These are phyloP conservation scores for Papilio demoleus DNA, from an alignment of 2,888 invertebrate species.

Conservation along the genomic window DNA sequence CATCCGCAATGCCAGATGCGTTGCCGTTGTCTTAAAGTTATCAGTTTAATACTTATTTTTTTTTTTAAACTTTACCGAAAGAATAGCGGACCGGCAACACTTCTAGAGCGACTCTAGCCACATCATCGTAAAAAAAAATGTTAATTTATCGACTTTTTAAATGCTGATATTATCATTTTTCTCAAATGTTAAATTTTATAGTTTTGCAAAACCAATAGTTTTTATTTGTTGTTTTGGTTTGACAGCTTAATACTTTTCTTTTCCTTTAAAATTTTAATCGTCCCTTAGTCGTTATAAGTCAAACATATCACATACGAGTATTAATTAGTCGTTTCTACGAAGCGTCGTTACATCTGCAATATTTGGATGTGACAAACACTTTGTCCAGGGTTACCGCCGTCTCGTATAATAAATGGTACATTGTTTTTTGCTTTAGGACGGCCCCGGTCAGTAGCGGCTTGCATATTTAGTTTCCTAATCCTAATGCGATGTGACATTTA, in stretches of 20 bases:
- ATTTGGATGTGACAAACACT: conserved; percentile 24
- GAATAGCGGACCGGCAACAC: no score
- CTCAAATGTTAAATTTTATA: no score
- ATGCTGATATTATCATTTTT: no score
- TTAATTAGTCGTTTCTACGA: conserved; percentile 21
- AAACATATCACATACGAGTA: conserved; percentile 5
- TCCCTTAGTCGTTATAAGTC: neutral
- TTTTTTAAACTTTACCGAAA: no score
- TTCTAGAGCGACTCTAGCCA: no score
- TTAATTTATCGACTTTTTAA: no score
- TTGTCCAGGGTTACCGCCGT: conserved; percentile 24
- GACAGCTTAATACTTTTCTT: neutral
- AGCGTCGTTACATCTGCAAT: neutral
- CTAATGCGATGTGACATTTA: conserved; percentile 14
- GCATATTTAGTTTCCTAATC: conserved; percentile 30
- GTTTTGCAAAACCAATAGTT: no score
- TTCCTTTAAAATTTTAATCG: neutral
- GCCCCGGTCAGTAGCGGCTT: neutral
- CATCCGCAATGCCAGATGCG: no score
- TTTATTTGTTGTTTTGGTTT: neutral
- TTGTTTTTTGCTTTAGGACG: conserved; percentile 32
- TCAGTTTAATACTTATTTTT: no score
- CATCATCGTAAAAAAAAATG: no score
- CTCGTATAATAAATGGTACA: conserved; percentile 17
- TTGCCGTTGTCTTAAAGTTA: no score